phyloP scores from a whole-genome alignment of 2,888 invertebrate genomes.

The Troides aeacus region DNA sequence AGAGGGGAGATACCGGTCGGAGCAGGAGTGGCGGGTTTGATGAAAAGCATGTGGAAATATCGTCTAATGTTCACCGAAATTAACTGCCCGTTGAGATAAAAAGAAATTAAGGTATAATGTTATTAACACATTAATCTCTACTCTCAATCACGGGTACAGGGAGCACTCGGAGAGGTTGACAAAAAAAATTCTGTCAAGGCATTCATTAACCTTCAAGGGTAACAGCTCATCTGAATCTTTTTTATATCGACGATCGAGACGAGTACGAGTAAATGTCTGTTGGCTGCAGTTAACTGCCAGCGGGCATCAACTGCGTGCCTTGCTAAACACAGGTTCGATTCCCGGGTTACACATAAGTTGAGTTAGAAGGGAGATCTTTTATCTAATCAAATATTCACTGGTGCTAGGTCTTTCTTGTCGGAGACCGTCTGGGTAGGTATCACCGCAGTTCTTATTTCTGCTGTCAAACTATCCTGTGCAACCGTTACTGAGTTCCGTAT shows the following conservation, averaged over 20 bases:
- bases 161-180: neutral
- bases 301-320: neutral
- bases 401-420: no score
- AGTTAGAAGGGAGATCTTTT: no score
- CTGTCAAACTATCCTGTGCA: no score
- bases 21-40: conserved; percentile 22
- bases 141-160: neutral
- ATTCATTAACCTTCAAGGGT: conserved; percentile 1
- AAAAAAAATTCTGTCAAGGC: conserved; percentile 3
- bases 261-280: neutral
- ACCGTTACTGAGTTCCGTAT: no score
- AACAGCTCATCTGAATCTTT: conserved; percentile 2
- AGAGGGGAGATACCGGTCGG: conserved; percentile 24
- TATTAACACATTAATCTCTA: neutral
- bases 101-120: neutral
- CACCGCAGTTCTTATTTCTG: no score
- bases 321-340: no score
- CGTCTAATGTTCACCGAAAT: conserved; percentile 10
- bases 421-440: no score
- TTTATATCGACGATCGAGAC: neutral
- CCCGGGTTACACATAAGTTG: no score
- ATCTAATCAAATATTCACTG: no score
- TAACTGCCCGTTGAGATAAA: neutral
- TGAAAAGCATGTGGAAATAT: conserved; percentile 27
- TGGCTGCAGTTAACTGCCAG: neutral